A percentile compares a stretch with the other conserved stretches of the same genome.
Evolutionary conservation across 2,797 vertebrate genomes (phyloP).

Genomic region (Sardinella longiceps): DNA sequence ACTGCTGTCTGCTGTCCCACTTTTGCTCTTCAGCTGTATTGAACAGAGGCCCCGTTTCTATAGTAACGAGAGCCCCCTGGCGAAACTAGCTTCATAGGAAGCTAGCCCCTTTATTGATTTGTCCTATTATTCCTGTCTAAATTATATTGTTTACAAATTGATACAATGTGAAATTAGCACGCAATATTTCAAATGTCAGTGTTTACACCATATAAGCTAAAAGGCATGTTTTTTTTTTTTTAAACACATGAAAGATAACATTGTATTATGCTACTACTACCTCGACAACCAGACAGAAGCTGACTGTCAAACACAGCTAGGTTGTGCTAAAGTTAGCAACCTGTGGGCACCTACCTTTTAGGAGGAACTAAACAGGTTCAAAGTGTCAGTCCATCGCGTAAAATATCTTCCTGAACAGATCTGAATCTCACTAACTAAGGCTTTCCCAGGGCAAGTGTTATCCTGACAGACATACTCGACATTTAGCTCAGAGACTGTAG

Average conservation of each 20-base stretch:
- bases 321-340: not conserved
- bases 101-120: constrained; percentile 51
- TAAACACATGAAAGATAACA: not conserved
- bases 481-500: not conserved
- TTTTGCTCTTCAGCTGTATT: constrained; percentile 62
- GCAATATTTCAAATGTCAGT: not conserved
- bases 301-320: not conserved
- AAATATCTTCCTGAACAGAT: not conserved
- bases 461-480: not conserved
- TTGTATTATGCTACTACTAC: not conserved
- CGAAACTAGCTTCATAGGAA: not conserved
- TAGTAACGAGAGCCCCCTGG: constrained; percentile 60
- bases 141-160: no score
- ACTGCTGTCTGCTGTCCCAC: constrained; percentile 29
- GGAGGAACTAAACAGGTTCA: not conserved
- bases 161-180: not conserved
- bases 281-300: not conserved
- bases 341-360: not conserved
- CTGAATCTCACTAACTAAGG: not conserved
- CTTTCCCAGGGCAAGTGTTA: not conserved
- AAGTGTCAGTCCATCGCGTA: not conserved
- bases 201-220: no score
- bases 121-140: not conserved
- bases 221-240: no score
- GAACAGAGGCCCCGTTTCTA: constrained; percentile 53